A percentile compares a stretch with the other conserved stretches of the same genome.
Evolutionary conservation across 2,888 invertebrate genomes (phyloP).

Genomic region (Ormyrus nitidulus): DNA sequence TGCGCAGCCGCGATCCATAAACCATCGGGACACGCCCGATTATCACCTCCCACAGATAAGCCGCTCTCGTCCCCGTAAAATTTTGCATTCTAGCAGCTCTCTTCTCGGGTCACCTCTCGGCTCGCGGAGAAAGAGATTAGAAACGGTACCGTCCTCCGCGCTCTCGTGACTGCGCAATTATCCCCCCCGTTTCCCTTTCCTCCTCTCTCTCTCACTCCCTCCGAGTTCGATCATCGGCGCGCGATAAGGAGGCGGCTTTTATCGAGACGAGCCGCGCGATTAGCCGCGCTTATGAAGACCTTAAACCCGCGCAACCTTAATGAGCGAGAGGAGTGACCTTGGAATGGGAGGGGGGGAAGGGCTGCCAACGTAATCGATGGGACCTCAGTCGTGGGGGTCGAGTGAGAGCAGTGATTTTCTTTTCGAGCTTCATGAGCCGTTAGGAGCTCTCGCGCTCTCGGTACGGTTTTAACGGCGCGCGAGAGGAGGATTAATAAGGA

Average conservation of each 20-base stretch:
- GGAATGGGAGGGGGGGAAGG: neutral
- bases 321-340: constrained; percentile 34
- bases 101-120: neutral
- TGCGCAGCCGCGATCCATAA: constrained; percentile 24
- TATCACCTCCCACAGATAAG: constrained; percentile 12
- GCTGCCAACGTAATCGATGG: too few species aligned
- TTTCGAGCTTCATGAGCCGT: too few species aligned
- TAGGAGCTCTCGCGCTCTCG: neutral
- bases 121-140: constrained; percentile 30
- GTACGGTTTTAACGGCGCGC: neutral
- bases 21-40: constrained; percentile 27
- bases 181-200: neutral
- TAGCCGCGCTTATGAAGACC: constrained; percentile 34
- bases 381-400: too few species aligned
- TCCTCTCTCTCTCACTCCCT: neutral
- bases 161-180: constrained; percentile 48
- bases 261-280: neutral
- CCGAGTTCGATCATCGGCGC: constrained; percentile 24
- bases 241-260: constrained; percentile 37
- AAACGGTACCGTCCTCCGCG: constrained; percentile 45
- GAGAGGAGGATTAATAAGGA: too few species aligned
- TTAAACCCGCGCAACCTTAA: constrained; percentile 24
- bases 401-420: too few species aligned
- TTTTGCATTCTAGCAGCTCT: neutral
- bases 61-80: constrained; percentile 3